Conservation (phyloP, 2,113 vertebrate species). For the Meles meles region DNA sequence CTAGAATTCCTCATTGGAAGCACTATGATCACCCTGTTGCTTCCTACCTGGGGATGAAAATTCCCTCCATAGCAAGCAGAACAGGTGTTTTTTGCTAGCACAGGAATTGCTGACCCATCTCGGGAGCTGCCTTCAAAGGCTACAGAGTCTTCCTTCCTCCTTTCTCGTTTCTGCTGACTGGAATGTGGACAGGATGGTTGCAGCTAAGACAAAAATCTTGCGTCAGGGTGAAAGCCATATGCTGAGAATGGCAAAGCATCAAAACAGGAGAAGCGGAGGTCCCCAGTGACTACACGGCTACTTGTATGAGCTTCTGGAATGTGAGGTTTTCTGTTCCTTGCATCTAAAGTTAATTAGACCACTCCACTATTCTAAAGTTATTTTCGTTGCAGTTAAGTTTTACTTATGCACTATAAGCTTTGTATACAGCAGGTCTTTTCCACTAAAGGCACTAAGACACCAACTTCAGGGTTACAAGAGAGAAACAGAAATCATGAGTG, state of each 20-base stretch:
- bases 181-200: neutral
- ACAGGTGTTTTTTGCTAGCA: neutral
- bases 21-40: neutral
- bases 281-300: neutral
- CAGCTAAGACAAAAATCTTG: neutral
- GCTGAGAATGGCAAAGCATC: neutral
- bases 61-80: neutral
- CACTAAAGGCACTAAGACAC: neutral
- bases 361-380: neutral
- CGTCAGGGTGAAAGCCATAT: neutral
- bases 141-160: neutral
- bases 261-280: neutral
- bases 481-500: neutral
- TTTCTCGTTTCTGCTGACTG: neutral
- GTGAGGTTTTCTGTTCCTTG: neutral
- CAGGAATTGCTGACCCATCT: neutral
- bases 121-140: neutral
- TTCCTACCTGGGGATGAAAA: neutral
- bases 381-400: slow-evolving; percentile 23
- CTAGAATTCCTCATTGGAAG: neutral
- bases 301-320: neutral
- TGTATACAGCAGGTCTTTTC: neutral
- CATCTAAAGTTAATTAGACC: neutral
- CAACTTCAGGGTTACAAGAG: slow-evolving; percentile 2
- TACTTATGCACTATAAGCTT: neutral